Conservation (phyloP, 2,888 invertebrate genomes). For the Argyra leucocephala region DNA sequence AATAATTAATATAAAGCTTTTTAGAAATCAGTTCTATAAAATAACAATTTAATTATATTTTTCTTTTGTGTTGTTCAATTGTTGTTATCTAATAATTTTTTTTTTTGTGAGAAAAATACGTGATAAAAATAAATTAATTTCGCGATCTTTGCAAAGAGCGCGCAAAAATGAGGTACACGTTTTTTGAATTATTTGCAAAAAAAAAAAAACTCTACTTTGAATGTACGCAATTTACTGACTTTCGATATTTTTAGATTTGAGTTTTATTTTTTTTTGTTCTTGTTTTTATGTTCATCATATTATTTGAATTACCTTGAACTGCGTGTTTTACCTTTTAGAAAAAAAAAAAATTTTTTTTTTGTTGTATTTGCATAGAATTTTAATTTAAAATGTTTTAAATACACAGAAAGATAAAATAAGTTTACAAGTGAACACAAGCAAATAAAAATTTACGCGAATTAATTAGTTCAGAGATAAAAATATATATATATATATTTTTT, state of each 20-base stretch:
- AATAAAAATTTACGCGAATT: not conserved
- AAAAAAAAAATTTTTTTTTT: not conserved
- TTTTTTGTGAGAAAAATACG: not conserved
- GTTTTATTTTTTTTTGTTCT: not conserved
- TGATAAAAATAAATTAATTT: conserved; percentile 4
- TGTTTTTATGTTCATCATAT: not conserved
- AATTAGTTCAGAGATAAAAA: conserved; percentile 3
- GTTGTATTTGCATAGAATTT: not conserved
- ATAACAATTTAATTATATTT: not conserved
- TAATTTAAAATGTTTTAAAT: not conserved
- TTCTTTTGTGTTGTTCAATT: not conserved
- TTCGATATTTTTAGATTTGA: not conserved
- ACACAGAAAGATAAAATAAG: not conserved
- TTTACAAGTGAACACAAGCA: not conserved
- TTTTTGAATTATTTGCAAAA: not conserved
- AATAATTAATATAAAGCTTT: not conserved
- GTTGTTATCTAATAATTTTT: not conserved
- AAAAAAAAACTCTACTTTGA: not conserved
- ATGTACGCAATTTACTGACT: not conserved
- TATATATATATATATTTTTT: not conserved
- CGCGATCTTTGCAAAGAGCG: not conserved
- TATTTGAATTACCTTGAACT: not conserved
- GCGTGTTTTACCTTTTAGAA: not conserved
- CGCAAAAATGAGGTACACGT: not conserved
- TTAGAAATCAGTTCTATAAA: not conserved